Conservation (phyloP, 1,140 invertebrate genomes). For the Helicoverpa armigera region DNA sequence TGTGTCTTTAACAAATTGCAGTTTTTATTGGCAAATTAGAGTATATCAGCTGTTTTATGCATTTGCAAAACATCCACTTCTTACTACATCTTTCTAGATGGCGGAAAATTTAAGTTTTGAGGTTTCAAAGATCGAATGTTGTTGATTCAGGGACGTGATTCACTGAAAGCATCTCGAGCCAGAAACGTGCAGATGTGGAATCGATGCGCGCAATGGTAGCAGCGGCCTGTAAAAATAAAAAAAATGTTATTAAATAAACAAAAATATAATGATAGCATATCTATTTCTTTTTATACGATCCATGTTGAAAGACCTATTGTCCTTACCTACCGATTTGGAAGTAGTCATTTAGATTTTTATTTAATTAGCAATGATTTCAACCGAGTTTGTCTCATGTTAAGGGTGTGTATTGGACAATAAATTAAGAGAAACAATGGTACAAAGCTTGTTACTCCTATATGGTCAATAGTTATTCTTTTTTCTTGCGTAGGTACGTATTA, state of each 20-base stretch:
- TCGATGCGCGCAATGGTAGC: too few relatives aligned
- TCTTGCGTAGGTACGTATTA: neutral
- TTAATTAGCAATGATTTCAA: conserved; percentile 15
- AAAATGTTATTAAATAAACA: too few relatives aligned
- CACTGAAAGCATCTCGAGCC: too few relatives aligned
- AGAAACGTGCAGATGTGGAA: too few relatives aligned
- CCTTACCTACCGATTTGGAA: neutral
- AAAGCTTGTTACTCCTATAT: neutral
- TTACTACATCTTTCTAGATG: too few relatives aligned
- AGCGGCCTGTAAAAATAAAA: too few relatives aligned
- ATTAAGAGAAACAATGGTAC: conserved; percentile 24
- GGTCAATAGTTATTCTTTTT: neutral
- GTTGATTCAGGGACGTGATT: too few relatives aligned
- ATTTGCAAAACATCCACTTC: too few relatives aligned
- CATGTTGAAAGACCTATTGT: conserved; percentile 1
- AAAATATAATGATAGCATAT: neutral
- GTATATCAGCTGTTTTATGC: too few relatives aligned
- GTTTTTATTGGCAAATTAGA: neutral
- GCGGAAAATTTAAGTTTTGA: too few relatives aligned
- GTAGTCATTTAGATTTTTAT: neutral
- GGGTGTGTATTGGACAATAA: conserved; percentile 7
- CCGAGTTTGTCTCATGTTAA: neutral
- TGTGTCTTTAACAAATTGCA: neutral
- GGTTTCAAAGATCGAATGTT: too few relatives aligned
- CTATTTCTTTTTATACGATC: neutral